Percentiles rank a stretch among this genome's conserved stretches.
phyloP scores from a whole-genome alignment of 2,797 vertebrate species.

The Anomalospiza imberbis region DNA sequence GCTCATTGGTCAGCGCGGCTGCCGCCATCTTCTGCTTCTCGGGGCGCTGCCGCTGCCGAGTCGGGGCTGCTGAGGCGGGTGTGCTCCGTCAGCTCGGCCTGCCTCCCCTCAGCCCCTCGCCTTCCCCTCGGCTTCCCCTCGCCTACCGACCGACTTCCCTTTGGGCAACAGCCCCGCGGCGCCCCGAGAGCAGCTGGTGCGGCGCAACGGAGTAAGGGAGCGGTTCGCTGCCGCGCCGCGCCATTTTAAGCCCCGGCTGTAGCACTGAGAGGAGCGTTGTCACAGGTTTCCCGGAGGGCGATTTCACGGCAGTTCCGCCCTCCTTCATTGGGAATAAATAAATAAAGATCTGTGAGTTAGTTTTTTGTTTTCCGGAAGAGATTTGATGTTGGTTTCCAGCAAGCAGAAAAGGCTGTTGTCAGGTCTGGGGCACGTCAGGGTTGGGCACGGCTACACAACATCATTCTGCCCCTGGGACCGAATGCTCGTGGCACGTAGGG shows the following conservation, averaged over 20 bases:
- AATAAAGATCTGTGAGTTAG: background rate
- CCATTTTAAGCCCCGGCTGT: background rate
- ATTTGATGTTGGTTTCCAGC: fast-evolving
- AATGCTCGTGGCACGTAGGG: background rate
- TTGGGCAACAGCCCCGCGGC: fast-evolving
- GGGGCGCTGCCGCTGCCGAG: fast-evolving
- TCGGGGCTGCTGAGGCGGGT: fast-evolving
- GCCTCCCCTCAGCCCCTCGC: fast-evolving
- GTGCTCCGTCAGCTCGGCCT: fast-evolving
- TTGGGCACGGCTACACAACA: fast-evolving
- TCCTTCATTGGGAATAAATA: background rate
- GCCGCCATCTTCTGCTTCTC: background rate
- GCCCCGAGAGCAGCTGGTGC: fast-evolving
- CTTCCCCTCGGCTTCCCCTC: fast-evolving
- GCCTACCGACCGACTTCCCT: fast-evolving
- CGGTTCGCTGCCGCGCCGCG: background rate
- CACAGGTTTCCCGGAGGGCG: fast-evolving
- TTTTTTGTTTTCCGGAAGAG: fast-evolving
- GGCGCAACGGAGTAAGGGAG: background rate
- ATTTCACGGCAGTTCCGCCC: fast-evolving
- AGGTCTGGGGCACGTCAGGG: fast-evolving
- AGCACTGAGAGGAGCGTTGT: fast-evolving
- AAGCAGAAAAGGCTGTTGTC: fast-evolving
- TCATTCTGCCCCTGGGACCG: fast-evolving
- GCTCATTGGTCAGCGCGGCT: constrained; percentile 10